Evolutionary conservation across 2,888 invertebrate species (phyloP).

Genomic region (Drosophila parthenogenetica): DNA sequence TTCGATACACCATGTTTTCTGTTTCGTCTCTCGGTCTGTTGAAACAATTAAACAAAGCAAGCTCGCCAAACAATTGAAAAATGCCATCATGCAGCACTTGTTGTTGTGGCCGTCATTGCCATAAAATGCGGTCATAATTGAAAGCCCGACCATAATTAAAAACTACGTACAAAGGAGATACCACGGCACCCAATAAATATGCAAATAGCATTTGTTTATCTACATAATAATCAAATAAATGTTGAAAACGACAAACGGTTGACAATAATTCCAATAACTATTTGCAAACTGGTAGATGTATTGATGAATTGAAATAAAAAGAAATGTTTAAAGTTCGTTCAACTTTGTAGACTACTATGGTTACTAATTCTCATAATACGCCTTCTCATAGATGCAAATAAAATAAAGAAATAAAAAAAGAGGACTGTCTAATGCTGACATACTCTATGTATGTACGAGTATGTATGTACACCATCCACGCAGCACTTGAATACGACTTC

Average conservation of each 20-base stretch:
- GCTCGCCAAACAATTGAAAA: slow-evolving; percentile 51
- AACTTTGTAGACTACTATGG: slow-evolving; percentile 46
- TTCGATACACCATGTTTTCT: neutral
- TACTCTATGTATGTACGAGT: slow-evolving; percentile 2
- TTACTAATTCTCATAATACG: slow-evolving; percentile 40
- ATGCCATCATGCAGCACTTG: slow-evolving; percentile 50
- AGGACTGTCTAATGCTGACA: slow-evolving; percentile 18
- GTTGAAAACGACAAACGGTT: slow-evolving; percentile 41
- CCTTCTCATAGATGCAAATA: slow-evolving; percentile 50
- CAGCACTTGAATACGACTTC: slow-evolving; percentile 55
- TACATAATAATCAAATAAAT: slow-evolving; percentile 28
- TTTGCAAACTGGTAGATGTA: slow-evolving; percentile 41
- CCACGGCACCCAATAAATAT: slow-evolving; percentile 52
- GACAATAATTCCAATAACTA: slow-evolving; percentile 36
- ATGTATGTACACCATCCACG: slow-evolving; percentile 23
- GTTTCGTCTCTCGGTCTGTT: slow-evolving; percentile 29
- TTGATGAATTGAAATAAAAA: slow-evolving; percentile 46
- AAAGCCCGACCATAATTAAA: slow-evolving; percentile 61
- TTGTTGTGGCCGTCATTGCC: slow-evolving; percentile 34
- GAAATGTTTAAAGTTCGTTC: slow-evolving; percentile 67
- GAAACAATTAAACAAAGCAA: slow-evolving; percentile 57
- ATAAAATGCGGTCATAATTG: slow-evolving; percentile 61
- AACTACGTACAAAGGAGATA: slow-evolving; percentile 35
- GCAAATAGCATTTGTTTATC: slow-evolving; percentile 53
- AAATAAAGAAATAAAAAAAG: slow-evolving; percentile 1